Conservation (phyloP, 2,888 invertebrate species). For the Nephrotoma appendiculata region DNA sequence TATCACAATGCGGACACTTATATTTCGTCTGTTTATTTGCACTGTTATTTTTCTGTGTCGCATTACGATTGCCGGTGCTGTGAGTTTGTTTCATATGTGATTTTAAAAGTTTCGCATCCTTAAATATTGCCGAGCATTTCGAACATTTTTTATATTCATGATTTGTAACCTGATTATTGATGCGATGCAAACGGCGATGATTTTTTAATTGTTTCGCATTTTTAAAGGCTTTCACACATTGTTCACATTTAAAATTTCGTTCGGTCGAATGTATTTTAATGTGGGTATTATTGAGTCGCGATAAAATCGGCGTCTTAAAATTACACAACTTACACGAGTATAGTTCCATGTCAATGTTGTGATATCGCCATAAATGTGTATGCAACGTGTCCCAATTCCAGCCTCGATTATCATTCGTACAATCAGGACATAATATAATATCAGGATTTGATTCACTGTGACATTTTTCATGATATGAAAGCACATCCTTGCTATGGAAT, state of each 20-base stretch:
- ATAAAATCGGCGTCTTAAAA: slow-evolving; percentile 54
- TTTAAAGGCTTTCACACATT: slow-evolving; percentile 66
- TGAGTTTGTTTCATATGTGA: slow-evolving; percentile 40
- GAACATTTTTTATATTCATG: slow-evolving; percentile 28
- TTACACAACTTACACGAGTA: slow-evolving; percentile 60
- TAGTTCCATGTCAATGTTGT: slow-evolving; percentile 65
- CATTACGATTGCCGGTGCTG: background rate
- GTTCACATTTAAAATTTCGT: slow-evolving; percentile 42
- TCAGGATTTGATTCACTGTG: slow-evolving; percentile 23
- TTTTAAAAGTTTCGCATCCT: slow-evolving; percentile 31
- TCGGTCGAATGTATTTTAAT: slow-evolving; percentile 50
- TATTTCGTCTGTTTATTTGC: slow-evolving; percentile 41
- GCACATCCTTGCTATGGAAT: slow-evolving; percentile 23
- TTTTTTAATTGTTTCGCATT: slow-evolving; percentile 64
- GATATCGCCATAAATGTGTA: slow-evolving; percentile 64
- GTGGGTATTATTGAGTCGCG: slow-evolving; percentile 57
- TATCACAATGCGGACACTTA: slow-evolving; percentile 35
- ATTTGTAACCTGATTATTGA: slow-evolving; percentile 12
- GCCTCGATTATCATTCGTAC: slow-evolving; percentile 35
- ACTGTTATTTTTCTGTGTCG: background rate
- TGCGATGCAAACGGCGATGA: slow-evolving; percentile 46
- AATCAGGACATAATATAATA: slow-evolving; percentile 47
- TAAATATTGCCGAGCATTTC: slow-evolving; percentile 25
- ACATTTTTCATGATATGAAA: slow-evolving; percentile 27
- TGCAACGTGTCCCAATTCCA: slow-evolving; percentile 51